Conservation (phyloP, 1,140 invertebrate genomes). For the Scaptomyza graminum region DNA sequence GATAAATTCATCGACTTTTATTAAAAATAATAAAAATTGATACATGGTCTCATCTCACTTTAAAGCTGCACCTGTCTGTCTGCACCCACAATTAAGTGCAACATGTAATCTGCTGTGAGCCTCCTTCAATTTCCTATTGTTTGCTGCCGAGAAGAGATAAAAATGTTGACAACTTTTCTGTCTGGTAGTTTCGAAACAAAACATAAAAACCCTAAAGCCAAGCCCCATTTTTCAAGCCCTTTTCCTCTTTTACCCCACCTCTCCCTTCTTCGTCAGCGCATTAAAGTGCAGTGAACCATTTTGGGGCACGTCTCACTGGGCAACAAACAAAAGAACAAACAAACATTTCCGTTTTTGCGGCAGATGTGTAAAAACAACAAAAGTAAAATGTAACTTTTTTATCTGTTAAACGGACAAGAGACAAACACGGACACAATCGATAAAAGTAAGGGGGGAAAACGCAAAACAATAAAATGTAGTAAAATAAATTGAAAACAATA, state of each 20-base stretch:
- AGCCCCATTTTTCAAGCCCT: conserved; percentile 11
- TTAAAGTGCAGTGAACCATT: conserved; percentile 80
- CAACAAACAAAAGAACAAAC: conserved; percentile 46
- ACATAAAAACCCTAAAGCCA: conserved; percentile 4
- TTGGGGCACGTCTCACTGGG: conserved; percentile 63
- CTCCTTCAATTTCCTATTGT: conserved; percentile 46
- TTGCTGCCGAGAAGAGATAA: conserved; percentile 62
- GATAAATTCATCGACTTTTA: conserved; percentile 8
- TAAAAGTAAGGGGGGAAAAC: neutral
- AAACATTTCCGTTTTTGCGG: conserved; percentile 73
- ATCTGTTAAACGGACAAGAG: conserved; percentile 14
- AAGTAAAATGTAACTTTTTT: conserved; percentile 33
- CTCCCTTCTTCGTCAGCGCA: conserved; percentile 12
- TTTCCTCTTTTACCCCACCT: neutral
- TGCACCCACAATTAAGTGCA: conserved; percentile 23
- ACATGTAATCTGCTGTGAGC: conserved; percentile 8
- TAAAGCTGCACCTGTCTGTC: conserved; percentile 52
- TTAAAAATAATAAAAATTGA: neutral
- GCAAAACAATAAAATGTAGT: conserved; percentile 8
- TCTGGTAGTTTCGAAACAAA: conserved; percentile 9
- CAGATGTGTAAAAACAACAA: conserved; percentile 62
- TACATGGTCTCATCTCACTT: neutral
- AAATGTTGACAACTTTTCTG: conserved; percentile 63
- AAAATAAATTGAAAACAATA: conserved; percentile 5
- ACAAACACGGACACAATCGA: conserved; percentile 12